Percentiles rank a stretch among this genome's conserved stretches.
Conservation (phyloP, 2,797 vertebrate genomes). For the Thripadectes ignobilis region DNA sequence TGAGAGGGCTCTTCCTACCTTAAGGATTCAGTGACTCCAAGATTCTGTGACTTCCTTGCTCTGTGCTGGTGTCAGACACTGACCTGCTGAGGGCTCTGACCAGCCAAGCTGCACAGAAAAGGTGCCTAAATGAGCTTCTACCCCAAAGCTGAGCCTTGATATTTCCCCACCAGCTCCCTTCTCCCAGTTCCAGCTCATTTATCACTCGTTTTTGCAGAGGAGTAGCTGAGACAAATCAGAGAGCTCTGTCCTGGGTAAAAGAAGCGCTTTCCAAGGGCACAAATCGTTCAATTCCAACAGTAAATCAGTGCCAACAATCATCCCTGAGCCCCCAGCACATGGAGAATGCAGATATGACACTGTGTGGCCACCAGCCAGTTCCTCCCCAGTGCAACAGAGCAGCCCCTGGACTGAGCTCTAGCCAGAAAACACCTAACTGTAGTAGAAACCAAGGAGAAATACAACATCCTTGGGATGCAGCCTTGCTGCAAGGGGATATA, state of each 20-base stretch:
- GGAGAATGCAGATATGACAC: neutral
- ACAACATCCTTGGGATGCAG: neutral
- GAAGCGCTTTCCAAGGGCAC: fast-evolving
- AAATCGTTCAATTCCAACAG: fast-evolving
- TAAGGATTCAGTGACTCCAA: fast-evolving
- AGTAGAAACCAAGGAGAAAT: neutral
- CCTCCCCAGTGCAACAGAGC: neutral
- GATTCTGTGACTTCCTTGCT: neutral
- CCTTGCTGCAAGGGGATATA: neutral
- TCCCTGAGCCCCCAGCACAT: neutral
- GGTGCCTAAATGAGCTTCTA: neutral
- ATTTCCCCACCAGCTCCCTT: fast-evolving
- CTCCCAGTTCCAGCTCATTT: neutral
- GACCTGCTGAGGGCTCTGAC: neutral
- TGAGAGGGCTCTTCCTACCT: neutral
- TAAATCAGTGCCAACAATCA: fast-evolving
- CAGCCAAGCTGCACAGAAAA: neutral
- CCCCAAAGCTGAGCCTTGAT: neutral
- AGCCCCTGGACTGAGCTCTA: neutral
- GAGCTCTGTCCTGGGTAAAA: neutral
- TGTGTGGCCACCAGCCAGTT: neutral
- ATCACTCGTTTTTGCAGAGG: fast-evolving
- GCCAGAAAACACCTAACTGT: neutral
- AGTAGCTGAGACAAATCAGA: neutral
- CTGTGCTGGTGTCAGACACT: neutral